A percentile compares a stretch with the other conserved stretches of the same genome.
phyloP scores from a whole-genome alignment of 1,140 invertebrate species.

The Pinna nobilis region DNA sequence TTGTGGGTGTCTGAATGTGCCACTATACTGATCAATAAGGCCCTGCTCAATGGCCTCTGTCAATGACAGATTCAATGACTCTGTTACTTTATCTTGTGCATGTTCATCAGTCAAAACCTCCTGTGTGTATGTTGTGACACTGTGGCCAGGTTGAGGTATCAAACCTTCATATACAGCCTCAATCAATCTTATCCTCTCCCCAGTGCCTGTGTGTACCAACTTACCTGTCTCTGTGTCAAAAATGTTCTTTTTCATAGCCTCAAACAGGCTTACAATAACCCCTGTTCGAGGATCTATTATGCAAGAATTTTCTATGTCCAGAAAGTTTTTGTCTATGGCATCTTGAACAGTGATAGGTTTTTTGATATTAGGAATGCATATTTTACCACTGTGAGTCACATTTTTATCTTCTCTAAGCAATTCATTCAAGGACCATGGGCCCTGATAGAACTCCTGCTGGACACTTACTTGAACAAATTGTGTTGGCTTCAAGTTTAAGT shows the following conservation, averaged over 20 bases:
- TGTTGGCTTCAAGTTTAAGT: not conserved
- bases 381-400: constrained; percentile 57
- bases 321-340: constrained; percentile 60
- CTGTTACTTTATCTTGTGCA: not conserved
- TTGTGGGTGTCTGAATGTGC: constrained; percentile 84
- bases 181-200: constrained; percentile 60
- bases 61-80: constrained; percentile 38
- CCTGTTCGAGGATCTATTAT: constrained; percentile 64
- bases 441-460: constrained; percentile 7
- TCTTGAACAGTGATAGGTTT: constrained; percentile 58
- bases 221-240: constrained; percentile 87
- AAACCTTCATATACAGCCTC: constrained; percentile 66
- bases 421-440: constrained; percentile 47
- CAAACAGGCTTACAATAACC: constrained; percentile 84
- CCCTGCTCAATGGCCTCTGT: constrained; percentile 73
- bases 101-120: constrained; percentile 21
- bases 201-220: constrained; percentile 76
- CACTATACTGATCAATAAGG: constrained; percentile 85
- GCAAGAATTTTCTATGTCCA: constrained; percentile 60
- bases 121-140: constrained; percentile 27
- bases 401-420: constrained; percentile 46
- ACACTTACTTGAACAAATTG: not conserved
- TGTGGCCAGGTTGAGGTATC: constrained; percentile 56
- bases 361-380: constrained; percentile 84
- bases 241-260: constrained; percentile 89